Evolutionary conservation across 2,888 invertebrate species (phyloP), one percentile per base, ranked within the genome.

Genomic region (Abrostola tripartita): DNA sequence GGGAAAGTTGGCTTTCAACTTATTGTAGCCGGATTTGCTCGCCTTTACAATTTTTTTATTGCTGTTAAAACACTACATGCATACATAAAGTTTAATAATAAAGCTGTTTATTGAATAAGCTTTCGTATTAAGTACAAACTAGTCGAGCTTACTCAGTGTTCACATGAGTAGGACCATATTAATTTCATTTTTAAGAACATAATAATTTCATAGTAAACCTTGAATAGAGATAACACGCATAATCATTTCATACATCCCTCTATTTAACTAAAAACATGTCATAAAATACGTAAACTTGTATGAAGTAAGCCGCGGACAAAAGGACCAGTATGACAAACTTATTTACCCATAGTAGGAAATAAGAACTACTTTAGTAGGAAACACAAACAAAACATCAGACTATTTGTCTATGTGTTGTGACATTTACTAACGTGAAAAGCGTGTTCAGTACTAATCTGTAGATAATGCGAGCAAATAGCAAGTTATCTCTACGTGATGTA

Each of bases 361-460:
- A 37, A 47, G 44, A 9, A 56, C 36, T 11, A 11, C n/a, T 6
- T 7, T 14, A 52, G 12, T 42, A 42, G 52, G 50, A 65, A 60
- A 75, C 11, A 66, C 61, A 78, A 54, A 79, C 50, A 52, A 10
- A 11, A 8, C 9, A n/a, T 5, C 37, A 35, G 50, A n/a, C 9
- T 38, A 36, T 61, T 63, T 42, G 14, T 54, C 7, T 53, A 55
- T 61, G 38, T 57, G 52, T 51, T 37, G 37, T 61, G 50, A 38
- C 37, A 54, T 51, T 42, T 37, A 50, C 52, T 77, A 80, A 77
- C 63, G 55, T 58, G 42, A 67, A 77, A 78, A 62, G 41, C 75
- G 37, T 70, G 80, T 76, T 73, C 24, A 56, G 35, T 24, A 35
- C 42, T 76, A 72, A 76, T 79, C 80, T 49, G 5, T 41, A 14